phyloP scores from a whole-genome alignment of 2,113 vertebrate genomes.

The Pipa parva region DNA sequence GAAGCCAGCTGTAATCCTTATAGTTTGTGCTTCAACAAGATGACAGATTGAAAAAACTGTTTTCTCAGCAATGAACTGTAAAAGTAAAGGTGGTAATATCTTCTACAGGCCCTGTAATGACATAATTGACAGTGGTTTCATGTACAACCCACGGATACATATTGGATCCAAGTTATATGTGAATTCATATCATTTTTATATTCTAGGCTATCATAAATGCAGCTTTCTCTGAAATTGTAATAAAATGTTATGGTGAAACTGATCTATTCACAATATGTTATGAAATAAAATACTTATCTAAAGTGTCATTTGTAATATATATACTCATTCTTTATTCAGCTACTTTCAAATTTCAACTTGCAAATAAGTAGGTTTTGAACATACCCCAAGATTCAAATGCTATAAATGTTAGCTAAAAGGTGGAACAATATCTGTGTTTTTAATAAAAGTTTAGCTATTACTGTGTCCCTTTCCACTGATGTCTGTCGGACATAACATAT shows the following conservation, averaged over 20 bases:
- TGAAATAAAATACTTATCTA: background rate
- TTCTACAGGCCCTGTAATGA: slow-evolving; percentile 70
- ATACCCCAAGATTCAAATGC: too few species aligned
- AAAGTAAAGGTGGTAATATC: slow-evolving; percentile 73
- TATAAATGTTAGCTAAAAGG: too few species aligned
- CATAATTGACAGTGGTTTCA: slow-evolving; percentile 66
- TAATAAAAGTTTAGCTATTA: too few species aligned
- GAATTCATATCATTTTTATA: slow-evolving; percentile 56
- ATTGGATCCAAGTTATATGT: slow-evolving; percentile 53
- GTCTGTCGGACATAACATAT: too few species aligned
- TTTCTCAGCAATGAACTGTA: slow-evolving; percentile 66
- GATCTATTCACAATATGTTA: slow-evolving; percentile 40
- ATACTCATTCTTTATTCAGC: too few species aligned
- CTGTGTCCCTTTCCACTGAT: too few species aligned
- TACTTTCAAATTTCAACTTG: too few species aligned
- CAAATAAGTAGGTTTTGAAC: too few species aligned
- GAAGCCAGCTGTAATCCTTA: slow-evolving; percentile 69
- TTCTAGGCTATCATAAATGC: slow-evolving; percentile 45
- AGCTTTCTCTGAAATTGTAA: slow-evolving; percentile 38
- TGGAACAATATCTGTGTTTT: too few species aligned
- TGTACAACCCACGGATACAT: slow-evolving; percentile 45
- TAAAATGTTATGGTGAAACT: slow-evolving; percentile 9
- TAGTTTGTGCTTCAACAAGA: slow-evolving; percentile 68
- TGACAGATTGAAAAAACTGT: slow-evolving; percentile 69
- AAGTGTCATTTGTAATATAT: background rate